A percentile compares a stretch with the other conserved stretches of the same genome.
phyloP scores from a whole-genome alignment of 2,113 vertebrate species.

The Rhipidura dahli region DNA sequence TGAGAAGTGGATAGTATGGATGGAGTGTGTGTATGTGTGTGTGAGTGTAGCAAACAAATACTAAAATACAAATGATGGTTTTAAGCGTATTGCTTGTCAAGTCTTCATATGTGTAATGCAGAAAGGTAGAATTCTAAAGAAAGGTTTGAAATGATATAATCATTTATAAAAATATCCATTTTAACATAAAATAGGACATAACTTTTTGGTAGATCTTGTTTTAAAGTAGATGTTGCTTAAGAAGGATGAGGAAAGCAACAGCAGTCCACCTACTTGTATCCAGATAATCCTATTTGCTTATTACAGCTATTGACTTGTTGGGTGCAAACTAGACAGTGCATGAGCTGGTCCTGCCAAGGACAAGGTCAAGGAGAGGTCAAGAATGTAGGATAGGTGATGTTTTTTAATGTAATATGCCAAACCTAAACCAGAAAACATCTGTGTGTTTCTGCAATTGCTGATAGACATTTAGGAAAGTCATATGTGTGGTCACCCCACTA shows the following conservation, averaged over 20 bases:
- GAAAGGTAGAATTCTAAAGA: background rate
- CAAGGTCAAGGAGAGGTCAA: background rate
- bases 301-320: background rate
- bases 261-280: background rate
- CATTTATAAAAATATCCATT: background rate
- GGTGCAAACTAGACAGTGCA: background rate
- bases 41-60: background rate
- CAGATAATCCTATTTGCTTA: background rate
- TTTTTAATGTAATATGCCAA: background rate
- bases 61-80: background rate
- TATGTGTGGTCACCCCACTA: background rate
- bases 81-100: background rate
- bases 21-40: background rate
- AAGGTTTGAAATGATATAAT: background rate
- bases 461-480: background rate
- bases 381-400: background rate
- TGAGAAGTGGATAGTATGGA: background rate
- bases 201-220: background rate
- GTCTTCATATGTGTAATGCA: background rate
- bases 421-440: background rate
- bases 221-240: background rate
- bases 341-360: background rate
- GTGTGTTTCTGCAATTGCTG: background rate
- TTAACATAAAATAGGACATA: background rate
- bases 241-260: background rate